A percentile compares a stretch with the other conserved stretches of the same genome.
These are phyloP conservation scores for Sterna hirundo DNA, from an alignment of 2,113 vertebrate species.

Conservation along the genomic window DNA sequence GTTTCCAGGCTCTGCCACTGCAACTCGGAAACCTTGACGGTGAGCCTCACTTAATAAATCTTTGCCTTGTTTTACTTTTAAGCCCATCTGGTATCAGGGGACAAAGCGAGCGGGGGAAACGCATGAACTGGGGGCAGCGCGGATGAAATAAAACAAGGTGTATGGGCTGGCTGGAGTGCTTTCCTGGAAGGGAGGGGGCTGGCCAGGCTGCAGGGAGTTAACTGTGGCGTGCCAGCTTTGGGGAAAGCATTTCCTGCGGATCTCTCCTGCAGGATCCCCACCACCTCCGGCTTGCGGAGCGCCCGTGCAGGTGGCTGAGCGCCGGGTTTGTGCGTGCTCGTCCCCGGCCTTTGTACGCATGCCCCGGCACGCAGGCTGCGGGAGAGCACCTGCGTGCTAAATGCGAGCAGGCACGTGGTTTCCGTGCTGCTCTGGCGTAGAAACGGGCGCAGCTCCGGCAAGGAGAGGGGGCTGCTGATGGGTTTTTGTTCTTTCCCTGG, in stretches of 20 bases:
- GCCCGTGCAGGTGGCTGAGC: neutral
- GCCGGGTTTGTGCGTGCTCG: fast-evolving
- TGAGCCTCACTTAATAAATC: conserved; percentile 38
- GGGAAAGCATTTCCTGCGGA: neutral
- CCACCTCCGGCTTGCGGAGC: neutral
- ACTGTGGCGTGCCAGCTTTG: neutral
- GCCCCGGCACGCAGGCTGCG: neutral
- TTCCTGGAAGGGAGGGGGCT: neutral
- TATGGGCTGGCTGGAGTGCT: fast-evolving
- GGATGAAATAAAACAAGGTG: neutral
- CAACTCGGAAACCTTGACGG: neutral
- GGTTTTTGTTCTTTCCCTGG: neutral
- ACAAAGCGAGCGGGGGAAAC: neutral
- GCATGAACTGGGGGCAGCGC: fast-evolving
- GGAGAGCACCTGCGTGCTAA: neutral
- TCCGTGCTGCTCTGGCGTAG: neutral
- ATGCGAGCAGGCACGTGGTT: neutral
- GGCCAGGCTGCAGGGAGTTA: neutral
- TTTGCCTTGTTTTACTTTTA: conserved; percentile 24
- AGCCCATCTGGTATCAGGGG: conserved; percentile 3
- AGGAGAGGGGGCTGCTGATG: neutral
- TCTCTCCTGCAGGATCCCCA: neutral
- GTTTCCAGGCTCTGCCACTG: conserved; percentile 17
- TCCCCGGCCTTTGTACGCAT: neutral
- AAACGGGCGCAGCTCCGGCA: neutral